phyloP scores from a whole-genome alignment of 1,140 invertebrate genomes.

The Neelides sp. region DNA sequence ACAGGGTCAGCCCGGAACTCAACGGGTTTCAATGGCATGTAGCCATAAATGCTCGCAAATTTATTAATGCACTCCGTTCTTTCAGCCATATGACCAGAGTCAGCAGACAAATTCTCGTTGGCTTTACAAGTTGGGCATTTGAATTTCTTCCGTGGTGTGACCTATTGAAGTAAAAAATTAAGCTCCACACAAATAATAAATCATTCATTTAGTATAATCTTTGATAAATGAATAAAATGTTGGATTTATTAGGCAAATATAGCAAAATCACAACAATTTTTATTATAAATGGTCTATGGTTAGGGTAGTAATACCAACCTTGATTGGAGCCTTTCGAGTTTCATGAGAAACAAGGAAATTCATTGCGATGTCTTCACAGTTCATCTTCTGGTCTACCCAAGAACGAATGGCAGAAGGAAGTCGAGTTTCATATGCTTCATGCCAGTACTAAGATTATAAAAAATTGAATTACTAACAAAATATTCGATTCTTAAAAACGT shows the following conservation, averaged over 20 bases:
- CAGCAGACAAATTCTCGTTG: constrained; percentile 85
- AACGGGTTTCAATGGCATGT: constrained; percentile 74
- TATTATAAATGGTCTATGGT: not conserved
- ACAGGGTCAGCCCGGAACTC: constrained; percentile 92
- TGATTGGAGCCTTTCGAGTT: constrained; percentile 86
- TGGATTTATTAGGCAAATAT: not conserved
- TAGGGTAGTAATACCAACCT: constrained; percentile 43
- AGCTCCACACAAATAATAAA: not conserved
- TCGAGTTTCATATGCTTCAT: constrained; percentile 68
- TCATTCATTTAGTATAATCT: too few relatives aligned
- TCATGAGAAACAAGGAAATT: constrained; percentile 81
- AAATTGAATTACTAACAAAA: not conserved
- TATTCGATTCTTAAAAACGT: not conserved
- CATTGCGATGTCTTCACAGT: constrained; percentile 91
- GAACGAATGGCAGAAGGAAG: constrained; percentile 65
- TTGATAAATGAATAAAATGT: not conserved
- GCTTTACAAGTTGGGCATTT: constrained; percentile 91
- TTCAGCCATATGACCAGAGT: constrained; percentile 83
- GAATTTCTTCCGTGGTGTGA: constrained; percentile 95
- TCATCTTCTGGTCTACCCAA: constrained; percentile 84
- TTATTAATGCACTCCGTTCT: constrained; percentile 81
- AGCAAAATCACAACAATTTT: not conserved
- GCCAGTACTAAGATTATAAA: constrained; percentile 53
- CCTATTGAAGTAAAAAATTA: constrained; percentile 40
- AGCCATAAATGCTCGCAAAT: constrained; percentile 68